A percentile compares a stretch with the other conserved stretches of the same genome.
Evolutionary conservation across 1,140 invertebrate genomes (phyloP).

Genomic region (Sarcophaga bullata): DNA sequence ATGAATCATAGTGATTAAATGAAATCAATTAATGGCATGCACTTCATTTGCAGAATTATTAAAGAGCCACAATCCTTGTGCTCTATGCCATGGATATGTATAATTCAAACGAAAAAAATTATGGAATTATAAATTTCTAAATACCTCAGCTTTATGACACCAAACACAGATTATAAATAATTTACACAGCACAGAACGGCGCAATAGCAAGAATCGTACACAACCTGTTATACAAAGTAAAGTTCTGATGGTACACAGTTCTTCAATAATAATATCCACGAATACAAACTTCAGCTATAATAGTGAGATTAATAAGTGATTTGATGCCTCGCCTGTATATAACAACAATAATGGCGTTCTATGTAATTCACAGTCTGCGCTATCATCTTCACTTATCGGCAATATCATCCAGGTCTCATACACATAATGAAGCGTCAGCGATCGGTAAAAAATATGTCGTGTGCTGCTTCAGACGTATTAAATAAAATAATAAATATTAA

Average conservation of each 20-base stretch:
- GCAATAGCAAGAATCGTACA: neutral
- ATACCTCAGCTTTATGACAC: slow-evolving; percentile 25
- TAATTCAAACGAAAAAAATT: slow-evolving; percentile 25
- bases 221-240: neutral
- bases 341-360: neutral
- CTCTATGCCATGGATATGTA: slow-evolving; percentile 37
- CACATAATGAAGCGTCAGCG: neutral
- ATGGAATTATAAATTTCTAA: slow-evolving; percentile 41
- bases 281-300: neutral
- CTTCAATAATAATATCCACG: slow-evolving; percentile 7
- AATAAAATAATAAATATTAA: no score
- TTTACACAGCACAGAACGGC: neutral
- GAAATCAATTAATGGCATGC: slow-evolving; percentile 44
- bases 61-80: neutral
- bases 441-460: slow-evolving; percentile 20
- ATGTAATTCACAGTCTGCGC: neutral
- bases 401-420: neutral
- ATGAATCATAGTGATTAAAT: slow-evolving; percentile 42
- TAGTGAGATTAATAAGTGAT: neutral
- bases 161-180: neutral
- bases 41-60: slow-evolving; percentile 42
- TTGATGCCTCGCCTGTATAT: neutral
- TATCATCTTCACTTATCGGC: neutral
- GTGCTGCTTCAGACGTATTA: slow-evolving; percentile 33
- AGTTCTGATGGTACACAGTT: slow-evolving; percentile 20